These are phyloP conservation scores for Myripristis murdjan DNA, from an alignment of 2,797 vertebrate species.

Conservation along the genomic window DNA sequence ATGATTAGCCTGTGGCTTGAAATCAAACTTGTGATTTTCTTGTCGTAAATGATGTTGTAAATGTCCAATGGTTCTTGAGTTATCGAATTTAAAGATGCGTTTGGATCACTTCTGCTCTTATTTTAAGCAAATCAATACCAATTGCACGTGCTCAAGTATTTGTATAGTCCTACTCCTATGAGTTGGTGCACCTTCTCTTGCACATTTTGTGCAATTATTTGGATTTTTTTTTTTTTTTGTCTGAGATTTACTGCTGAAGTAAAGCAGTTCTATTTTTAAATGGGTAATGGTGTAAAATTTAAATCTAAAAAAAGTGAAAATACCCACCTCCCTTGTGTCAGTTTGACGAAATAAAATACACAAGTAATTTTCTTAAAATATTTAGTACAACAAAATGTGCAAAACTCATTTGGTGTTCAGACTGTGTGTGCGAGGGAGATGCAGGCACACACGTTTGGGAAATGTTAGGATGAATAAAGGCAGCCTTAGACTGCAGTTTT, in stretches of 20 bases:
- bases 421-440: neutral
- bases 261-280: neutral
- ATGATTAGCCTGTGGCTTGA: slow-evolving; percentile 43
- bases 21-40: slow-evolving; percentile 32
- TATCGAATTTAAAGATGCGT: slow-evolving; percentile 33
- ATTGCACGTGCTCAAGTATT: slow-evolving; percentile 45
- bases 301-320: neutral
- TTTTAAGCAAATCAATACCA: slow-evolving; percentile 41
- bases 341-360: too few species aligned
- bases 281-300: neutral
- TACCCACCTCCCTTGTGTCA: too few species aligned
- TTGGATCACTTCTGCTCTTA: slow-evolving; percentile 27
- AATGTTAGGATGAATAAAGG: slow-evolving; percentile 9
- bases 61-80: slow-evolving; percentile 21
- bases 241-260: neutral
- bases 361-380: too few species aligned
- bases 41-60: slow-evolving; percentile 17
- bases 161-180: slow-evolving; percentile 4
- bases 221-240: slow-evolving; percentile 26
- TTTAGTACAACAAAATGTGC: slow-evolving; percentile 45
- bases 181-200: slow-evolving; percentile 54
- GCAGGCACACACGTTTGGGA: slow-evolving; percentile 28
- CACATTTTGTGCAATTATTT: slow-evolving; percentile 45
- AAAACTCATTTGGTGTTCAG: slow-evolving; percentile 28
- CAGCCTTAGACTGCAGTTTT: slow-evolving; percentile 42